Conservation (phyloP, 2,888 invertebrate species). For the Myopa testacea region DNA sequence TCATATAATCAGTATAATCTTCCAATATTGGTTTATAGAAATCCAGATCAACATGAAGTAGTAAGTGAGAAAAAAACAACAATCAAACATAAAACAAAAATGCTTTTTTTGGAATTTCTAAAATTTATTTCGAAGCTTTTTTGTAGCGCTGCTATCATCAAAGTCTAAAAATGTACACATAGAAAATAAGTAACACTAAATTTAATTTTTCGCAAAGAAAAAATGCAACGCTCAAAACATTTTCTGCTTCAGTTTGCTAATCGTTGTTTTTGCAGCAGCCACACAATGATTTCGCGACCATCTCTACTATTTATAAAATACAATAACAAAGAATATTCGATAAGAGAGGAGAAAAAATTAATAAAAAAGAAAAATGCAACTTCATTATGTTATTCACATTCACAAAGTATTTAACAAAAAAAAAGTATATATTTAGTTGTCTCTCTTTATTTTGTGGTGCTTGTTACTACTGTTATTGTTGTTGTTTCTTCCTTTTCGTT, state of each 20-base stretch:
- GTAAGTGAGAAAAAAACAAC: too few species aligned
- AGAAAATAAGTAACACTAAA: not conserved
- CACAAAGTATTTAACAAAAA: not conserved
- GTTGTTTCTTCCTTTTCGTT: not conserved
- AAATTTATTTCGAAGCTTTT: not conserved
- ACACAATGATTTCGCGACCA: not conserved
- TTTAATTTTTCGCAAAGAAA: not conserved
- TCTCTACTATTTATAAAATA: not conserved
- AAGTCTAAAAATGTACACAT: not conserved
- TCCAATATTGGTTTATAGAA: not conserved
- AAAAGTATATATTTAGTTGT: not conserved
- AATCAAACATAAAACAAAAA: not conserved
- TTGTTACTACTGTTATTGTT: too few species aligned
- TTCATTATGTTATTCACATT: too few species aligned
- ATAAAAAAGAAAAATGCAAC: not conserved
- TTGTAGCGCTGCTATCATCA: not conserved
- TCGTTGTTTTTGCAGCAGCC: not conserved
- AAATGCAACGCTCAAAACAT: not conserved
- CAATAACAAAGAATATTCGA: not conserved
- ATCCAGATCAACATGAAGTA: not conserved
- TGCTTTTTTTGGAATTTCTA: not conserved
- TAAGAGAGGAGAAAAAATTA: not conserved
- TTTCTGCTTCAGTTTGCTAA: not conserved
- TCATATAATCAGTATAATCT: too few species aligned
- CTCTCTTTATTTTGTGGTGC: not conserved